Evolutionary conservation across 1,140 invertebrate genomes (phyloP).

Genomic region (Nebria ingens): DNA sequence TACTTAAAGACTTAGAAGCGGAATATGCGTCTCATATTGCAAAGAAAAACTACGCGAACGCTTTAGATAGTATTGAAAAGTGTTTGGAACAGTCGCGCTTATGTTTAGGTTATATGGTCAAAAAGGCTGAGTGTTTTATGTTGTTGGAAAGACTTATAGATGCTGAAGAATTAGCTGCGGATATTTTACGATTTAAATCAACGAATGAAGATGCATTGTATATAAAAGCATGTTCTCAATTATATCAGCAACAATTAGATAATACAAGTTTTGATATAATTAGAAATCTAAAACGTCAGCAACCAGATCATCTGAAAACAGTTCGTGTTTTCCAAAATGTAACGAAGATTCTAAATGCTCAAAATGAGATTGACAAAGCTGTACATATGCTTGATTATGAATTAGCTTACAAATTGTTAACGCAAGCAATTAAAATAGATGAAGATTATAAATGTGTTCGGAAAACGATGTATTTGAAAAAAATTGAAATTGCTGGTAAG

Average conservation of each 20-base stretch:
- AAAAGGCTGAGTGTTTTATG: background rate
- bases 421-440: background rate
- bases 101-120: background rate
- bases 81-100: background rate
- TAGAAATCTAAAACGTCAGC: background rate
- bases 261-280: background rate
- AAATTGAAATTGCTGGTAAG: background rate
- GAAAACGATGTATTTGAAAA: background rate
- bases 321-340: background rate
- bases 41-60: background rate
- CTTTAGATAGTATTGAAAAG: background rate
- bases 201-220: background rate
- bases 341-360: background rate
- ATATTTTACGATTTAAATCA: background rate
- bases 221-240: background rate
- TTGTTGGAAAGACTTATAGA: background rate
- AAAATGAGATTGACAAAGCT: background rate
- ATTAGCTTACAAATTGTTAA: background rate
- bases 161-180: background rate
- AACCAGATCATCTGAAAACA: background rate
- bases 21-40: too few relatives aligned
- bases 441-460: background rate
- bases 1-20: too few relatives aligned
- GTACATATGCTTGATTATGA: background rate
- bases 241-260: background rate